phyloP scores from a whole-genome alignment of 2,888 invertebrate genomes.

The Microdon myrmicae region DNA sequence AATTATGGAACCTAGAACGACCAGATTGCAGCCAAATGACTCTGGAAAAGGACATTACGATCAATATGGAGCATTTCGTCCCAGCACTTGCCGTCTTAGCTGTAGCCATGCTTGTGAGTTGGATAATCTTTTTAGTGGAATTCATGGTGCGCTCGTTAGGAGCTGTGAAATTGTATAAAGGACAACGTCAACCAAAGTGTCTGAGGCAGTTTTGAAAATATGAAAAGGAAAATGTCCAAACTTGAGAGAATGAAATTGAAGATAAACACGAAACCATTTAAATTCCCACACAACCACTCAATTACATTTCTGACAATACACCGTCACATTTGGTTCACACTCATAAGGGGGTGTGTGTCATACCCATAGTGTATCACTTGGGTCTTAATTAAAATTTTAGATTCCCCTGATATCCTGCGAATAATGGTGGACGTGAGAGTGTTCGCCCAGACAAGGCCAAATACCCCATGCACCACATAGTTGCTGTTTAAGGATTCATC shows the following conservation, averaged over 20 bases:
- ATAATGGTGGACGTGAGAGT: background rate
- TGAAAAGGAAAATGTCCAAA: conserved; percentile 1
- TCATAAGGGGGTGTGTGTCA: too few relatives aligned
- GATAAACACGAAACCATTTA: background rate
- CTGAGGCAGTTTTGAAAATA: background rate
- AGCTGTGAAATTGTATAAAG: background rate
- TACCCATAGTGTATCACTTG: too few relatives aligned
- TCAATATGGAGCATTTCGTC: conserved; percentile 62
- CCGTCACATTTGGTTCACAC: background rate
- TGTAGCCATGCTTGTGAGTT: conserved; percentile 57
- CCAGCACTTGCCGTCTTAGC: conserved; percentile 59
- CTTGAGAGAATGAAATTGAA: conserved; percentile 1
- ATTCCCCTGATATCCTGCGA: background rate
- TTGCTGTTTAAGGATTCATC: too few relatives aligned
- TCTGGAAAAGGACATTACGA: conserved; percentile 57
- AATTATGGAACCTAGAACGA: conserved; percentile 57
- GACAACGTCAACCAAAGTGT: background rate
- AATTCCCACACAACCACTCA: background rate
- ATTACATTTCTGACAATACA: background rate
- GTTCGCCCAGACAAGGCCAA: too few relatives aligned
- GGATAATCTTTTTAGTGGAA: conserved; percentile 17
- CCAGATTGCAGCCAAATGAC: conserved; percentile 58
- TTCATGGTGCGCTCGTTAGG: conserved; percentile 8
- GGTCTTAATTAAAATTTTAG: conserved; percentile 14
- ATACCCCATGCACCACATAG: too few relatives aligned